These are phyloP conservation scores for Chromis chromis DNA, from an alignment of 2,797 vertebrate genomes.

Conservation along the genomic window DNA sequence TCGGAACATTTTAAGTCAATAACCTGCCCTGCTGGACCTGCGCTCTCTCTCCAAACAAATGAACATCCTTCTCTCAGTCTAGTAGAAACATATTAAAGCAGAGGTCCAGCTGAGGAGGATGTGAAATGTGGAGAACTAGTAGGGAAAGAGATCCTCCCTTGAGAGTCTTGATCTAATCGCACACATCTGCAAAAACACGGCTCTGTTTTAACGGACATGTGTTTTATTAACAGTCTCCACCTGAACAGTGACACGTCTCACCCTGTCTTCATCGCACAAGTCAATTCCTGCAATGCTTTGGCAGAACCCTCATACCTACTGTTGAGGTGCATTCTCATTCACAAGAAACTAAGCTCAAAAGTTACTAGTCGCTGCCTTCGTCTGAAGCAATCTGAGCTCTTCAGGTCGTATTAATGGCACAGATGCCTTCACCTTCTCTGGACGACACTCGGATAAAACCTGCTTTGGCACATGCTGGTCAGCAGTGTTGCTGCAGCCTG, in stretches of 20 bases:
- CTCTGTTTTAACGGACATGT: slow-evolving; percentile 71
- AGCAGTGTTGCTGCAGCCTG: slow-evolving; percentile 33
- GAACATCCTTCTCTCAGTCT: slow-evolving; percentile 31
- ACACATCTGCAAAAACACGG: slow-evolving; percentile 80
- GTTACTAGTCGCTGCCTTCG: not conserved
- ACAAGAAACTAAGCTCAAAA: not conserved
- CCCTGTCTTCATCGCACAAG: slow-evolving; percentile 29
- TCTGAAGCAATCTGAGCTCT: slow-evolving; percentile 1
- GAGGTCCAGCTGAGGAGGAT: slow-evolving; percentile 56
- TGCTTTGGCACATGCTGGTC: slow-evolving; percentile 40
- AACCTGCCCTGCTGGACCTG: not conserved
- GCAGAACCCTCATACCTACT: not conserved
- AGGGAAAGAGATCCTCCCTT: slow-evolving; percentile 69
- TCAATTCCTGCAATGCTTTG: slow-evolving; percentile 25
- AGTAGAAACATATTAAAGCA: slow-evolving; percentile 27
- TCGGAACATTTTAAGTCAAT: slow-evolving; percentile 2
- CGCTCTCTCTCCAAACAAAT: slow-evolving; percentile 33
- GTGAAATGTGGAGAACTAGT: slow-evolving; percentile 54
- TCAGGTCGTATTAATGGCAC: slow-evolving; percentile 6
- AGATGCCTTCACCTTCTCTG: slow-evolving; percentile 8
- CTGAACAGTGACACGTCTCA: slow-evolving; percentile 55
- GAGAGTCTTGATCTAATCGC: slow-evolving; percentile 67
- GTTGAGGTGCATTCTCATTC: slow-evolving; percentile 3
- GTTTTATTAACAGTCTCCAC: slow-evolving; percentile 73
- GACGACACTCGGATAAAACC: slow-evolving; percentile 24